These are phyloP conservation scores for Hucho hucho DNA, from an alignment of 2,113 vertebrate species.

Conservation along the genomic window DNA sequence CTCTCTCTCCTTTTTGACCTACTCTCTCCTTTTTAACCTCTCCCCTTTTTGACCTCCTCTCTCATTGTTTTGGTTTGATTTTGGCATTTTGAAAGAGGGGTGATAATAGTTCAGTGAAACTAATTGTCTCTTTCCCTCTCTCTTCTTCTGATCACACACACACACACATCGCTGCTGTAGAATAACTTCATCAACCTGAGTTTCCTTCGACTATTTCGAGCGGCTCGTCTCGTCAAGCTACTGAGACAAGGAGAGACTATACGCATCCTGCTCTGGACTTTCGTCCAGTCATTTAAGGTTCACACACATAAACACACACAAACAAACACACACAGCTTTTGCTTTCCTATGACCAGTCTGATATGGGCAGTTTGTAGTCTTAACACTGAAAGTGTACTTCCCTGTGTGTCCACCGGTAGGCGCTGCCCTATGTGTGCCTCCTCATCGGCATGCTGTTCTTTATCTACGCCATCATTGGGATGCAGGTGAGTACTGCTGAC, in stretches of 20 bases:
- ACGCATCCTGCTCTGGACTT: conserved; percentile 91
- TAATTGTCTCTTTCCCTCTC: conserved; percentile 4
- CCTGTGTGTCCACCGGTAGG: conserved; percentile 34
- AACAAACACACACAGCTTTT: too few relatives aligned
- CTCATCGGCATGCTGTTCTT: conserved; percentile 74
- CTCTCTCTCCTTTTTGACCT: too few relatives aligned
- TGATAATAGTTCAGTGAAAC: not conserved
- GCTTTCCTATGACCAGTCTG: too few relatives aligned
- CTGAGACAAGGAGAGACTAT: conserved; percentile 90
- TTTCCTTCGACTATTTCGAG: conserved; percentile 87
- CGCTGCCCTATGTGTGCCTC: conserved; percentile 69
- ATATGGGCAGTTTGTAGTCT: not conserved
- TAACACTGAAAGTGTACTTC: not conserved
- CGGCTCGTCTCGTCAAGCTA: conserved; percentile 91
- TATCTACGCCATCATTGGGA: conserved; percentile 73
- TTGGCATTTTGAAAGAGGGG: not conserved
- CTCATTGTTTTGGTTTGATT: not conserved
- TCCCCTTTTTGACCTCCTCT: not conserved
- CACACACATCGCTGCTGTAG: conserved; percentile 56
- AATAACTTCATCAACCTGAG: conserved; percentile 93
- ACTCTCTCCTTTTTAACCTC: too few relatives aligned
- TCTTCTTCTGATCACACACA: not conserved
- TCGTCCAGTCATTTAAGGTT: conserved; percentile 94
- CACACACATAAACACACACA: conserved; percentile 2
- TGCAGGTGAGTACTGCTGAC: conserved; percentile 61